These are phyloP conservation scores for Cassiopea xamachana DNA, from an alignment of 30 jellyfish, hydroid and myxozoan genomes.

Conservation along the genomic window DNA sequence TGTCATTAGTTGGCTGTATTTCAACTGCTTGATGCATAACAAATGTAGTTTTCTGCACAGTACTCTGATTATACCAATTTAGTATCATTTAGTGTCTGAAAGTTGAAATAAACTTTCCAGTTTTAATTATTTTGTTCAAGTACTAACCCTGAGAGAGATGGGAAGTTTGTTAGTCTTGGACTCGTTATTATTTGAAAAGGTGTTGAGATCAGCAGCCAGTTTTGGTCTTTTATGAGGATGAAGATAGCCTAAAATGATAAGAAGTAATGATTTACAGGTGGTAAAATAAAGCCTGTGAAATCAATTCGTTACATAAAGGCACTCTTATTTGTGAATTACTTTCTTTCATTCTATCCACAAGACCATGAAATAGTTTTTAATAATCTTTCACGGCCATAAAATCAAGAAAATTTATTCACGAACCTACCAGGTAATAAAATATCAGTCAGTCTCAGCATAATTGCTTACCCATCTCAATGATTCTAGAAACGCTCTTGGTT, in stretches of 20 bases:
- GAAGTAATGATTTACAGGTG: neutral
- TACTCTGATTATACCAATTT: too few species aligned
- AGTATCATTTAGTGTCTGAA: too few species aligned
- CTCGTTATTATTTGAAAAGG: slow-evolving; percentile 7
- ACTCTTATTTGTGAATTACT: too few species aligned
- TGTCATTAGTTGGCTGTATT: too few species aligned
- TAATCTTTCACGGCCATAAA: too few species aligned
- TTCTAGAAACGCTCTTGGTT: slow-evolving; percentile 22
- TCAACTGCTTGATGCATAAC: too few species aligned
- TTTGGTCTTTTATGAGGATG: neutral
- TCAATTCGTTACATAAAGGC: too few species aligned
- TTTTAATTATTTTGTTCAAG: neutral
- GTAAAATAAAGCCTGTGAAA: neutral
- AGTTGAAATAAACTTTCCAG: too few species aligned
- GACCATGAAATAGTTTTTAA: too few species aligned
- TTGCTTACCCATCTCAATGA: slow-evolving; percentile 34
- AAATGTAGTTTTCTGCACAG: too few species aligned
- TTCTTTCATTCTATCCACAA: too few species aligned
- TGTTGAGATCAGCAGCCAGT: slow-evolving; percentile 28
- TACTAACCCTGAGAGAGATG: slow-evolving; percentile 48
- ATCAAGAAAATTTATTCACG: too few species aligned
- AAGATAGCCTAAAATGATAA: slow-evolving; percentile 18
- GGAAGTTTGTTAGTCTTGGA: slow-evolving; percentile 22
- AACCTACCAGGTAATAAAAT: neutral
- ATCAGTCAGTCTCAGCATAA: neutral